A percentile compares a stretch with the other conserved stretches of the same genome.
phyloP scores from a whole-genome alignment of 2,113 vertebrate genomes.

The Corydoras maculifer region DNA sequence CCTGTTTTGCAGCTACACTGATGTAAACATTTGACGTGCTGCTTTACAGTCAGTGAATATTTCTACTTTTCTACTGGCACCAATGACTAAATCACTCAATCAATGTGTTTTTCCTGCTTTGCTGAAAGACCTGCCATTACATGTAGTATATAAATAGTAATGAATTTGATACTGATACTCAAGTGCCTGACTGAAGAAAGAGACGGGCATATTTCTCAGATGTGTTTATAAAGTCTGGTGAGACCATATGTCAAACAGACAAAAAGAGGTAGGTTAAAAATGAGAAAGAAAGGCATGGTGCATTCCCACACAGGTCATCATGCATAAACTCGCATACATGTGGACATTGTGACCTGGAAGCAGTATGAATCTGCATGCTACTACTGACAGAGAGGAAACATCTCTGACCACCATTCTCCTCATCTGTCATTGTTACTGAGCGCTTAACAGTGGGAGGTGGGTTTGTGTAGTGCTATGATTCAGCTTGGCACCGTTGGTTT shows the following conservation, averaged over 20 bases:
- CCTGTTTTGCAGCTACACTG: neutral
- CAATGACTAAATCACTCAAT: slow-evolving; percentile 22
- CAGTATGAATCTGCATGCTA: neutral
- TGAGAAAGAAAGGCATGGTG: neutral
- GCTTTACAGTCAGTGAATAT: slow-evolving; percentile 24
- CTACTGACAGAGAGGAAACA: slow-evolving; percentile 35
- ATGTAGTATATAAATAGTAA: slow-evolving; percentile 6
- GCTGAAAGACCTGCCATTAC: slow-evolving; percentile 19
- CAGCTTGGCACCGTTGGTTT: slow-evolving; percentile 26
- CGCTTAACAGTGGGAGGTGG: slow-evolving; percentile 20
- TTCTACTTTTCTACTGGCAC: slow-evolving; percentile 33
- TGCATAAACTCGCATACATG: neutral
- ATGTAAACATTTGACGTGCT: neutral
- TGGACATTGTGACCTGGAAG: slow-evolving; percentile 16
- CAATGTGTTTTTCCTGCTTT: neutral
- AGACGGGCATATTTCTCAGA: slow-evolving; percentile 15
- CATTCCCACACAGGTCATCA: neutral
- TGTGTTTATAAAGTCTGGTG: slow-evolving; percentile 8
- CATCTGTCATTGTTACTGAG: slow-evolving; percentile 41
- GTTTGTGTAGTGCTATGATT: slow-evolving; percentile 8
- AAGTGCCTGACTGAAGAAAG: slow-evolving; percentile 7
- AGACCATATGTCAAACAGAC: slow-evolving; percentile 10
- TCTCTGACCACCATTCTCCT: slow-evolving; percentile 23
- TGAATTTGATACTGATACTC: slow-evolving; percentile 14
- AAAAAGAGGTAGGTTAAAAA: neutral